Evolutionary conservation across 2,888 invertebrate genomes (phyloP), one percentile per base, ranked within the genome.

Genomic region (Drosophila nr. medialis): DNA sequence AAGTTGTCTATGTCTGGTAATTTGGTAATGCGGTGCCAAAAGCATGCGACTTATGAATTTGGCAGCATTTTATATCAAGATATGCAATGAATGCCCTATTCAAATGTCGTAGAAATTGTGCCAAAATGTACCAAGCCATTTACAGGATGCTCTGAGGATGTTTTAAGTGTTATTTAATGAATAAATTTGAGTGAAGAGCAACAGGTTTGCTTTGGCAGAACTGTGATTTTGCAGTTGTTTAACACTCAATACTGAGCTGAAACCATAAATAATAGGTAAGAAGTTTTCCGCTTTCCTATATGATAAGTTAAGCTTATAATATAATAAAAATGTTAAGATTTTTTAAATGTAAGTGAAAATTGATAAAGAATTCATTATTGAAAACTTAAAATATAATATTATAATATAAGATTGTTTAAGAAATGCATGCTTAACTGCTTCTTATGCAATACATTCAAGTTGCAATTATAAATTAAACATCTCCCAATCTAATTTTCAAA

Each of bases 1-100:
- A 85, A 85, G 85, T 86, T 72, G 65, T 36, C 59, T 36, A 48
- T 67, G 11, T 64, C 51, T 38, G 40, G 5, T 30, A 69, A 50
- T 58, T 60, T 49, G 59, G 6, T 30, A 34, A 38, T 15, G 55
- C 48, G 21, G 2, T 53, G 58, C 51, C 50, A 54, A 55, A 61
- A 48, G 51, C 53, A 62, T 49, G 42, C 40, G 42, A 49, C n/a
- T 53, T 27, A n/a, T 32, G 50, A 64, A 53, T 54, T 77, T 80
- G 77, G 81, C 77, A 77, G n/a, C 58, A 53, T 10, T 49, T 51
- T 21, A 29, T 27, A 77, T 58, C 45, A 21, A 63, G 63, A 62
- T 71, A 38, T 58, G 27, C 51, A 36, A 24, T 29, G 30, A 73
- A 63, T 48, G 27, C 15, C 27, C 49, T 55, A 54, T 74, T 59